phyloP scores from a whole-genome alignment of 2,797 vertebrate species.

The Aeoliscus strigatus region DNA sequence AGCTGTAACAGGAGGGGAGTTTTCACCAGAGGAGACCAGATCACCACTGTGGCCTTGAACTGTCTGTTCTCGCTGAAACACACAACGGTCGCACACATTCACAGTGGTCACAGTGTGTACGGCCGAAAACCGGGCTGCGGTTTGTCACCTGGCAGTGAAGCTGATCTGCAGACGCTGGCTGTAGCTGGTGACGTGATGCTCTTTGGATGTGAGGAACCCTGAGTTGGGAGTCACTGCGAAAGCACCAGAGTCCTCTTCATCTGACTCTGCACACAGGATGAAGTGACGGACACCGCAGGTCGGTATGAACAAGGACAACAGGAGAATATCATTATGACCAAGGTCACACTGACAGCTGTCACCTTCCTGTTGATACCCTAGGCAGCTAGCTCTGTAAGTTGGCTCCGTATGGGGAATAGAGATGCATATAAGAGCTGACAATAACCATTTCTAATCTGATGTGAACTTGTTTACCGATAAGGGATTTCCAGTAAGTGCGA shows the following conservation, averaged over 20 bases:
- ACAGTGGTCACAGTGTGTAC: not conserved
- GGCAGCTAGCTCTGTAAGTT: too few species aligned
- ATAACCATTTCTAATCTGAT: too few species aligned
- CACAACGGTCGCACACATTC: not conserved
- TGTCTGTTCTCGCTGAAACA: slow-evolving; percentile 68
- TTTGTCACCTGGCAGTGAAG: slow-evolving; percentile 84
- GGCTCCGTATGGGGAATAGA: too few species aligned
- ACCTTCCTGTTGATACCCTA: too few species aligned
- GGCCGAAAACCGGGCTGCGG: not conserved
- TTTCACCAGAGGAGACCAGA: slow-evolving; percentile 80
- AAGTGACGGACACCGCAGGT: not conserved
- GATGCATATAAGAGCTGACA: too few species aligned
- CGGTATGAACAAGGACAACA: too few species aligned
- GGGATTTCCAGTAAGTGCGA: slow-evolving; percentile 78
- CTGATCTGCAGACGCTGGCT: slow-evolving; percentile 73
- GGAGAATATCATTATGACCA: too few species aligned
- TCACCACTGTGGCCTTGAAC: slow-evolving; percentile 64
- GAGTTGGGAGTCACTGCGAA: slow-evolving; percentile 77
- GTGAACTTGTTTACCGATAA: slow-evolving; percentile 73
- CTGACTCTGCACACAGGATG: slow-evolving; percentile 35
- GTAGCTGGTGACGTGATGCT: slow-evolving; percentile 33
- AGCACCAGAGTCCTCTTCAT: slow-evolving; percentile 29
- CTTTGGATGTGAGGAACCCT: slow-evolving; percentile 72
- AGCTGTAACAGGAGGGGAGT: slow-evolving; percentile 67
- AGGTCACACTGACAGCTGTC: too few species aligned